Conservation (phyloP, 2,797 vertebrate species). For the Syngnathus acus region DNA sequence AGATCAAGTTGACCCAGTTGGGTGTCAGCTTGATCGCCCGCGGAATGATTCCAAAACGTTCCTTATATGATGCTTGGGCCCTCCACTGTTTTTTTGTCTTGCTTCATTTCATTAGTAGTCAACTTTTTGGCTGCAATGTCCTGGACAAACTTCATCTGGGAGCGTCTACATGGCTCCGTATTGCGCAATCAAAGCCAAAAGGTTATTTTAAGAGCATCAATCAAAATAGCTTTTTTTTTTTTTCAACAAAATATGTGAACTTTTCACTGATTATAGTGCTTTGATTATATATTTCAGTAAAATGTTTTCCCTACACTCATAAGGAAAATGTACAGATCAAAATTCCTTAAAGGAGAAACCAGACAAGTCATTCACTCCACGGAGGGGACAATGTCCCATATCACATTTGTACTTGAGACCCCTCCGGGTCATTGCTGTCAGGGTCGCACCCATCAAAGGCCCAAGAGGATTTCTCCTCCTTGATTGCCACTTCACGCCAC, state of each 20-base stretch:
- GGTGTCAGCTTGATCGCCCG: constrained; percentile 25
- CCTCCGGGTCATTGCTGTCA: constrained; percentile 42
- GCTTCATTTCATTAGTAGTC: constrained; percentile 33
- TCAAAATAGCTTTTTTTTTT: neutral
- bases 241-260: neutral
- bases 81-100: constrained; percentile 25
- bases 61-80: constrained; percentile 35
- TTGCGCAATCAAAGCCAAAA: neutral
- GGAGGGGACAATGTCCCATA: constrained; percentile 11
- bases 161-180: constrained; percentile 24
- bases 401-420: constrained; percentile 22
- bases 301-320: neutral
- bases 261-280: neutral
- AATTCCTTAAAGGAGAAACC: constrained; percentile 20
- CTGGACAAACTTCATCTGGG: constrained; percentile 32
- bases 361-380: constrained; percentile 29
- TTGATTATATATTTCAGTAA: neutral
- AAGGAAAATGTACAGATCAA: neutral
- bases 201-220: neutral
- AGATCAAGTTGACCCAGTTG: constrained; percentile 39
- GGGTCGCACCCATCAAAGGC: constrained; percentile 36
- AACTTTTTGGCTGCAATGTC: constrained; percentile 18
- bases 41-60: constrained; percentile 22
- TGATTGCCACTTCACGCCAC: constrained; percentile 49
- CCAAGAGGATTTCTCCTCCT: constrained; percentile 29